These are phyloP conservation scores for Tringa solitaria DNA, from an alignment of 2,113 vertebrate species.

Conservation along the genomic window DNA sequence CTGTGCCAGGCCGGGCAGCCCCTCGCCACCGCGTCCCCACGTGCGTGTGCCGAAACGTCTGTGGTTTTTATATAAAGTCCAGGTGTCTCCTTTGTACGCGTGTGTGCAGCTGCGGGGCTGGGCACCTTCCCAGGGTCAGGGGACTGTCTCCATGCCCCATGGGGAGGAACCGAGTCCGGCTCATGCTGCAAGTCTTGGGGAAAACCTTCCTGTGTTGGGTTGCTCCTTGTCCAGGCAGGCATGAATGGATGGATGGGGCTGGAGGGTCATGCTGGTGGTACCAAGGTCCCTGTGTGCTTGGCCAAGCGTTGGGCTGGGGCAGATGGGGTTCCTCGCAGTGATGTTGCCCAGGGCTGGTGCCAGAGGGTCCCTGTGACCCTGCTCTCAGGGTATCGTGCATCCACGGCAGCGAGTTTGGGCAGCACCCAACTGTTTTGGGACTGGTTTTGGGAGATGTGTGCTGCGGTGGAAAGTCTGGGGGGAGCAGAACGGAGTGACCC, in stretches of 20 bases:
- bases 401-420: rapidly evolving
- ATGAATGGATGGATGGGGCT: rapidly evolving
- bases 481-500: neutral
- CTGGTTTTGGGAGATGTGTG: rapidly evolving
- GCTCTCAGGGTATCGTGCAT: rapidly evolving
- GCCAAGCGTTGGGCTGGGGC: rapidly evolving
- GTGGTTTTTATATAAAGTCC: constrained; percentile 63
- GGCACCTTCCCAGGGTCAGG: neutral
- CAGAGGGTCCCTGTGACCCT: neutral
- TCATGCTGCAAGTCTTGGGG: rapidly evolving
- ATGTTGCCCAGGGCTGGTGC: neutral
- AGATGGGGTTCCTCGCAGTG: rapidly evolving
- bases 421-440: neutral
- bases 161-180: rapidly evolving
- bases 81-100: neutral
- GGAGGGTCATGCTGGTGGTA: neutral
- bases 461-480: rapidly evolving
- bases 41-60: neutral
- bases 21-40: rapidly evolving
- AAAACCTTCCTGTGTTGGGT: rapidly evolving
- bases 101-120: neutral
- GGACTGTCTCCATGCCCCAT: neutral
- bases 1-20: rapidly evolving
- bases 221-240: neutral
- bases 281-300: rapidly evolving